Evolutionary conservation across 1,140 invertebrate genomes (phyloP).

Genomic region (Augochlora pura): DNA sequence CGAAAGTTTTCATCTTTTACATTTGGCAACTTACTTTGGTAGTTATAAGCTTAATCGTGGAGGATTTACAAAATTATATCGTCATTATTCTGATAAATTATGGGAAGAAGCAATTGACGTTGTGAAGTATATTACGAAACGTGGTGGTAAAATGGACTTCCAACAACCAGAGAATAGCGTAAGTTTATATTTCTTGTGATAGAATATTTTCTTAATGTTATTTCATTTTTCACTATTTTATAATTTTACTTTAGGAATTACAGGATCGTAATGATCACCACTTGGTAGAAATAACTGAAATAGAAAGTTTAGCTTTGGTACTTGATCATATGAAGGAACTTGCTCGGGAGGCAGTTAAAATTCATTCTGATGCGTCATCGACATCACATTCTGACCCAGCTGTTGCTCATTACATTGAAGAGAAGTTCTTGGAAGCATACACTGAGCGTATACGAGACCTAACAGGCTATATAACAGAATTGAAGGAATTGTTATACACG

Average conservation of each 20-base stretch:
- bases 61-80: slow-evolving; percentile 88
- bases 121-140: slow-evolving; percentile 88
- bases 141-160: slow-evolving; percentile 83
- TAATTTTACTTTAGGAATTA: slow-evolving; percentile 63
- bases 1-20: slow-evolving; percentile 86
- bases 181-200: background rate
- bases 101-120: slow-evolving; percentile 88
- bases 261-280: background rate
- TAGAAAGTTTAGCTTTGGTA: slow-evolving; percentile 86
- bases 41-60: slow-evolving; percentile 88
- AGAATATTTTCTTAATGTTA: background rate
- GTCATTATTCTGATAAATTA: slow-evolving; percentile 86
- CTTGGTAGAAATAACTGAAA: slow-evolving; percentile 78
- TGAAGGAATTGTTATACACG: slow-evolving; percentile 82
- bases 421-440: slow-evolving; percentile 87
- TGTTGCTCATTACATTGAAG: slow-evolving; percentile 86
- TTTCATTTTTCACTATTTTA: background rate
- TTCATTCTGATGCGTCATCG: slow-evolving; percentile 80
- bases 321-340: slow-evolving; percentile 87
- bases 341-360: slow-evolving; percentile 84
- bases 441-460: slow-evolving; percentile 84
- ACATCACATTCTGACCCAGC: slow-evolving; percentile 70
- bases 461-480: slow-evolving; percentile 86
- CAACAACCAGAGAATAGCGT: slow-evolving; percentile 59
- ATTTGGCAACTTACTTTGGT: slow-evolving; percentile 88